phyloP scores from a whole-genome alignment of 2,888 invertebrate species.

The Volucella bombylans region DNA sequence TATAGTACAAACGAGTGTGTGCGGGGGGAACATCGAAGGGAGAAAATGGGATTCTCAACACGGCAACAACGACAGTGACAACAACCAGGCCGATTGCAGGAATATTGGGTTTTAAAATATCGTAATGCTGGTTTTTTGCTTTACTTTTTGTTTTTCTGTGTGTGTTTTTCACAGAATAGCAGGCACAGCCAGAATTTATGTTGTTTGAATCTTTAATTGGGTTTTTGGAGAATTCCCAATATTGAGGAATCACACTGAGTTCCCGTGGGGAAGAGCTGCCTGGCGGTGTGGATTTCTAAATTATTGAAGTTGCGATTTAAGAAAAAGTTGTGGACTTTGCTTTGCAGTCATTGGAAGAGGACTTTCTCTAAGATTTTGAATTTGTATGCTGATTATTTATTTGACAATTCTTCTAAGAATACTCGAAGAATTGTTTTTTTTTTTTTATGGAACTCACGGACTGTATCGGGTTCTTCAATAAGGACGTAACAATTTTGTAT shows the following conservation, averaged over 20 bases:
- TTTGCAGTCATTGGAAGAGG: neutral
- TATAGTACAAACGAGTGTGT: no score
- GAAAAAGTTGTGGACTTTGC: conserved; percentile 18
- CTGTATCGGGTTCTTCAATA: no score
- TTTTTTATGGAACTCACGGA: no score
- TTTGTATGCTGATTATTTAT: no score
- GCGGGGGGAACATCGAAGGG: neutral
- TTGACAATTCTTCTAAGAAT: no score
- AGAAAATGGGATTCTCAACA: conserved; percentile 12
- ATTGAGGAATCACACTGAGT: conserved; percentile 21
- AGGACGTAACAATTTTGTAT: no score
- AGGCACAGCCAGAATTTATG: conserved; percentile 35
- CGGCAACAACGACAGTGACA: neutral
- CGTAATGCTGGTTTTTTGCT: conserved; percentile 41
- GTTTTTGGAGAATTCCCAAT: conserved; percentile 53
- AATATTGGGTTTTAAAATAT: conserved; percentile 50
- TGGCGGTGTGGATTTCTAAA: neutral
- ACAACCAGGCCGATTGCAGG: neutral
- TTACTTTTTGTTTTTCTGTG: conserved; percentile 5
- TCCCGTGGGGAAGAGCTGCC: neutral
- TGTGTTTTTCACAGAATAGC: conserved; percentile 5
- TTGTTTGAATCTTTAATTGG: conserved; percentile 54
- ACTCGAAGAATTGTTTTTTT: no score
- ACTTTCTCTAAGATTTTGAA: no score
- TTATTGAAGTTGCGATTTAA: conserved; percentile 35